Evolutionary conservation across 2,888 invertebrate genomes (phyloP).

Genomic region (Drosophila histrio): DNA sequence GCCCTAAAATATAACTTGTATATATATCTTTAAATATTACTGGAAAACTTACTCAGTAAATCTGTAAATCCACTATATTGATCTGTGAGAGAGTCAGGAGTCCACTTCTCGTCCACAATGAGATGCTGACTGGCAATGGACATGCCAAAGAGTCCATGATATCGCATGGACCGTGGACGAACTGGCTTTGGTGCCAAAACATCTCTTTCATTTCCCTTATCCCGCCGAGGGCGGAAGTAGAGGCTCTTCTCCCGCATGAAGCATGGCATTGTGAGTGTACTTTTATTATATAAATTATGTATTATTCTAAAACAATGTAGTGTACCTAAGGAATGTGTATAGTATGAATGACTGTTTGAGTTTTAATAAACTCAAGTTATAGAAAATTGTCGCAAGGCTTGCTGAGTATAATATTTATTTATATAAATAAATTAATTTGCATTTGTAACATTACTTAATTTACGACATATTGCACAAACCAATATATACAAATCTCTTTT

Average conservation of each 20-base stretch:
- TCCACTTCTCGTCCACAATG: conserved; percentile 81
- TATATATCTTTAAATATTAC: neutral
- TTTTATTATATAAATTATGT: neutral
- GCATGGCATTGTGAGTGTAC: conserved; percentile 29
- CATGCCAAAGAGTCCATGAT: conserved; percentile 81
- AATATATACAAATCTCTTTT: neutral
- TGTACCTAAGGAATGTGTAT: conserved; percentile 14
- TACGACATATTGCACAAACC: neutral
- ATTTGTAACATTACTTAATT: too few relatives aligned
- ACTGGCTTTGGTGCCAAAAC: conserved; percentile 70
- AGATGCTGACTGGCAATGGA: conserved; percentile 78
- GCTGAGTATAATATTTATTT: neutral
- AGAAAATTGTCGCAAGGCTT: neutral
- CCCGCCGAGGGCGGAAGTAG: conserved; percentile 9
- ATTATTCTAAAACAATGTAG: conserved; percentile 1
- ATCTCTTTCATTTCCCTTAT: conserved; percentile 34
- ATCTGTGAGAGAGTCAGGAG: conserved; percentile 67
- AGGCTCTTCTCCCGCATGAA: conserved; percentile 11
- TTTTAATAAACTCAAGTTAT: neutral
- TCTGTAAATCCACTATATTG: conserved; percentile 80
- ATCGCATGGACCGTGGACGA: conserved; percentile 70
- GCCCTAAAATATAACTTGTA: conserved; percentile 50
- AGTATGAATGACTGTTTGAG: neutral
- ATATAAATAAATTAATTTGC: too few relatives aligned
- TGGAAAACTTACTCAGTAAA: conserved; percentile 71